Evolutionary conservation across 2,888 invertebrate genomes (phyloP).

Genomic region (Oeneis ivallda): DNA sequence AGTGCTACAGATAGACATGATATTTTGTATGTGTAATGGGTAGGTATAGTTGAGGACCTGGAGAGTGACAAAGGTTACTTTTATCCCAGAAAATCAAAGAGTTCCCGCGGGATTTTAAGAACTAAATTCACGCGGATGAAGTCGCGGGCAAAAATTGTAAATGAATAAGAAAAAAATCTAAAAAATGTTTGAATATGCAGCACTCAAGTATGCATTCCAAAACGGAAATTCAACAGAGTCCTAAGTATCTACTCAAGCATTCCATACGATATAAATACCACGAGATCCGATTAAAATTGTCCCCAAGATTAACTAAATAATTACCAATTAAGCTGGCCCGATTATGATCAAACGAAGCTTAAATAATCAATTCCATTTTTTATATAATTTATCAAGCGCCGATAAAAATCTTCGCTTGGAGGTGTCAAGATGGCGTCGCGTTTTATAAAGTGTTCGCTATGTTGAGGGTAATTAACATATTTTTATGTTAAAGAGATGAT

Average conservation of each 20-base stretch:
- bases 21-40: too few species aligned
- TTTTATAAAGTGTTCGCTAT: slow-evolving; percentile 60
- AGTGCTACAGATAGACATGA: too few species aligned
- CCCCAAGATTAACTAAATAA: slow-evolving; percentile 59
- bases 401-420: slow-evolving; percentile 64
- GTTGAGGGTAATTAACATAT: slow-evolving; percentile 47
- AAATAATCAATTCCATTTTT: slow-evolving; percentile 74
- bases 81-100: too few species aligned
- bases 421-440: slow-evolving; percentile 58
- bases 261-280: slow-evolving; percentile 29
- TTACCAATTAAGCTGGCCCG: slow-evolving; percentile 65
- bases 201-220: neutral
- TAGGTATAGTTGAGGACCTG: too few species aligned
- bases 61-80: too few species aligned
- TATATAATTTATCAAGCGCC: slow-evolving; percentile 68
- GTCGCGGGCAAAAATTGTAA: too few species aligned
- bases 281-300: slow-evolving; percentile 45
- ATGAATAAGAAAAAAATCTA: too few species aligned
- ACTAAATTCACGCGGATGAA: too few species aligned
- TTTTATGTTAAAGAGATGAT: neutral
- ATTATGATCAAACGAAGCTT: slow-evolving; percentile 62
- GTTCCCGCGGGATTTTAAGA: too few species aligned
- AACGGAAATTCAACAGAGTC: slow-evolving; percentile 6
- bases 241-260: neutral
- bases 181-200: too few species aligned